Conservation (phyloP, 2,888 invertebrate species). For the Coelopa pilipes region DNA sequence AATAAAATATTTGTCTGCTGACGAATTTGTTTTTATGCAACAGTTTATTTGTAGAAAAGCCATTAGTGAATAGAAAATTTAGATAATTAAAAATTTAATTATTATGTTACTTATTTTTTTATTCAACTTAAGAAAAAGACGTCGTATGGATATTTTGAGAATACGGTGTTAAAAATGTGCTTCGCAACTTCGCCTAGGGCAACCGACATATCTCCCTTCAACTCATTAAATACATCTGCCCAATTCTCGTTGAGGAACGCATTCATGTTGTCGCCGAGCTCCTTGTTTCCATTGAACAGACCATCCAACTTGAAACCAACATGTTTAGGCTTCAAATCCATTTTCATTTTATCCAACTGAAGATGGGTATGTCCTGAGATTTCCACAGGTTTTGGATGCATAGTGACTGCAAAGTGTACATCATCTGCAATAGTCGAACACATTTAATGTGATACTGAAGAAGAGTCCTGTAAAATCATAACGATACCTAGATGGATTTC, state of each 20-base stretch:
- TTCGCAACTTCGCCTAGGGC: conserved; percentile 61
- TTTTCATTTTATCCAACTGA: conserved; percentile 43
- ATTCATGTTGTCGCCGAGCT: conserved; percentile 66
- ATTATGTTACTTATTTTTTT: too few species aligned
- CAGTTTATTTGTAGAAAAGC: too few species aligned
- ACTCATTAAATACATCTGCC: conserved; percentile 65
- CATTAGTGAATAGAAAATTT: too few species aligned
- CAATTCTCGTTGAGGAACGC: conserved; percentile 66
- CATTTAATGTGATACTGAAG: background rate
- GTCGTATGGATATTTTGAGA: conserved; percentile 61
- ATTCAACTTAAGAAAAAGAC: conserved; percentile 8
- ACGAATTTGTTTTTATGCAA: too few species aligned
- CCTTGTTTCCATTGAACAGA: conserved; percentile 67
- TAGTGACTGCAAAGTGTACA: conserved; percentile 29
- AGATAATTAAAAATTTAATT: too few species aligned
- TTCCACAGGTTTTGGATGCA: conserved; percentile 41
- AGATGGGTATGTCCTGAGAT: conserved; percentile 49
- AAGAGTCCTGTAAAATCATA: background rate
- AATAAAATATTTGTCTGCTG: too few species aligned
- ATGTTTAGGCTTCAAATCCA: conserved; percentile 49
- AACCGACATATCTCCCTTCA: conserved; percentile 59
- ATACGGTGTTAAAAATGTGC: conserved; percentile 58
- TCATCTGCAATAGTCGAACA: conserved; percentile 41
- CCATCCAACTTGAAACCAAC: conserved; percentile 54
- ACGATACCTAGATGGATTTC: conserved; percentile 50